Evolutionary conservation across 2,797 vertebrate species (phyloP), one percentile per base, ranked within the genome.

Genomic region (Trachurus trachurus): DNA sequence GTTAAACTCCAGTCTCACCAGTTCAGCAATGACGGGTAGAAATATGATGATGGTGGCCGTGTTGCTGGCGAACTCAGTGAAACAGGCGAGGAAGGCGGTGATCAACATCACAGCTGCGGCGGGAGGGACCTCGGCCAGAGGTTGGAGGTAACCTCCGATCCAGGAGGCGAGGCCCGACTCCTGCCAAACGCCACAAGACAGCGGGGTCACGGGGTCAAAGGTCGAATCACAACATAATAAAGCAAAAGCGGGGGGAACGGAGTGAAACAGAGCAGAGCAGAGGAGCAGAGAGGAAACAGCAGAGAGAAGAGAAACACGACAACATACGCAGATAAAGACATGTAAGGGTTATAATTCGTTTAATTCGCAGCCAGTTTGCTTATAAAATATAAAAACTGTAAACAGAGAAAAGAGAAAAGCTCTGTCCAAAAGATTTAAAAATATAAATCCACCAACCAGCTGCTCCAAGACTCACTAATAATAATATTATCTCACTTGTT

Each of bases 21-120:
- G 94, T 88, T 99, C 98, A 22, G 97, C 96, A 74, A 99, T 92
- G 77, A 99, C 93, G 0, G 98, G 98, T 65, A 99, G 90, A 64
- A 99, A 99, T 92, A 99, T 99, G 88, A 99, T 97, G 66, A 98
- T 97, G 0, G 98, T 99, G 90, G 98, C 98, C 0, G 97, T 98
- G 94, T 99, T 99, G 94, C 98, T 99, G 90, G 98, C 97, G 9
- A 99, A 98, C 93, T 99, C 98, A 0, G 98, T 99, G 93, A 99
- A 98, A 78, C 96, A 94, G 85, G 97, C 97, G 0, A 99, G 94
- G 74, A 98, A 96, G 5, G 92, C 91, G 0, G 97, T 97, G 92
- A 99, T 95, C 78, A 98, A 91, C 72, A 99, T 93, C 76, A 97
- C 96, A 0, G 98, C 97, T 75, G 96, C 90, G 0, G 94, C 68